Conservation (phyloP, 2,113 vertebrate species). For the Aepyceros melampus region DNA sequence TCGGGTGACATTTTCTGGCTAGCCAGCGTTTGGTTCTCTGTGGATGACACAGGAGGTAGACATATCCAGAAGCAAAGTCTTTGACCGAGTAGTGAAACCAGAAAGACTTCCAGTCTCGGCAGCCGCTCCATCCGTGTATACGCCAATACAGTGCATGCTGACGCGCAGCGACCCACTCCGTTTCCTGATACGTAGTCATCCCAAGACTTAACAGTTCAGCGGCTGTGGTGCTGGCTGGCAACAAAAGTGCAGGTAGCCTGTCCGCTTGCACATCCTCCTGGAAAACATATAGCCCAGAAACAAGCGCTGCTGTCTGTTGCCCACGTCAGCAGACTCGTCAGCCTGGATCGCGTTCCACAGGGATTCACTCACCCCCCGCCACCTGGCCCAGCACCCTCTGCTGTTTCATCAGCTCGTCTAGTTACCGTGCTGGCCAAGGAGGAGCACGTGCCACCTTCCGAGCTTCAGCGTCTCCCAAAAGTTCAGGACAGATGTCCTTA, state of each 20-base stretch:
- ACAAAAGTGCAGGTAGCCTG: background rate
- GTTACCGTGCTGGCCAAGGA: background rate
- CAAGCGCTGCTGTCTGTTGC: background rate
- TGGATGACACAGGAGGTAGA: background rate
- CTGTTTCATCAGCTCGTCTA: background rate
- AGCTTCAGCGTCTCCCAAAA: background rate
- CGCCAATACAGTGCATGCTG: background rate
- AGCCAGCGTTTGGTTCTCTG: background rate
- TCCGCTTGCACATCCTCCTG: background rate
- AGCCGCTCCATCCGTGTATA: background rate
- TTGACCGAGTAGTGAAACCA: background rate
- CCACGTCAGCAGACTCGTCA: background rate
- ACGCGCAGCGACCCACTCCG: rapidly evolving
- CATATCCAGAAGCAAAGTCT: background rate
- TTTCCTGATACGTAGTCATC: background rate
- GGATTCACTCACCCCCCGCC: background rate
- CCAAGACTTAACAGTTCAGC: background rate
- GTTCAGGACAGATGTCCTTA: background rate
- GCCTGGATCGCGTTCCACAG: background rate
- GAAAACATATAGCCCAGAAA: background rate
- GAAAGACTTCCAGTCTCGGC: background rate
- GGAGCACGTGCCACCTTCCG: background rate
- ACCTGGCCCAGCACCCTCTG: background rate
- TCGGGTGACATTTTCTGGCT: background rate
- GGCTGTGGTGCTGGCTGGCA: background rate